Evolutionary conservation across 2,113 vertebrate species (phyloP).

Genomic region (Nansenia antarctica): DNA sequence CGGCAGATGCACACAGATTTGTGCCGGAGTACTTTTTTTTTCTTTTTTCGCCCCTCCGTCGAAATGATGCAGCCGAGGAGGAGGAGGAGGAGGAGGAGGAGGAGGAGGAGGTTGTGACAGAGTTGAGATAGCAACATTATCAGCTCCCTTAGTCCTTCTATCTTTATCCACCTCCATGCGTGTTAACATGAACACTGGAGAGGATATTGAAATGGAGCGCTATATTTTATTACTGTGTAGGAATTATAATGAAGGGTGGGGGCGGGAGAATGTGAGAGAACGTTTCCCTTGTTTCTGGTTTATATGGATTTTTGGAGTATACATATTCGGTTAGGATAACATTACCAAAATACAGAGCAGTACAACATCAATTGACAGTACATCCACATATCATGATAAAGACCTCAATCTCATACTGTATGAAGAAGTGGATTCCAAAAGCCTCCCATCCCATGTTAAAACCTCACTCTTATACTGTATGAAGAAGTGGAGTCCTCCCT

Average conservation of each 20-base stretch:
- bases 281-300: not conserved
- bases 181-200: constrained; percentile 7
- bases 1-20: constrained; percentile 11
- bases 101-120: constrained; percentile 9
- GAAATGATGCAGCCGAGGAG: not conserved
- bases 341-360: not conserved
- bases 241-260: not conserved
- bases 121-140: constrained; percentile 21
- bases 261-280: not conserved
- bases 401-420: too few species aligned
- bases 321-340: not conserved
- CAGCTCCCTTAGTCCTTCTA: constrained; percentile 24
- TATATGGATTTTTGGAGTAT: not conserved
- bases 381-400: too few species aligned
- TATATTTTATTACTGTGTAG: not conserved
- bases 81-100: constrained; percentile 24
- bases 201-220: constrained; percentile 1
- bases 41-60: not conserved
- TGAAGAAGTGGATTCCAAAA: too few species aligned
- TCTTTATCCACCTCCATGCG: constrained; percentile 31
- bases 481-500: too few species aligned
- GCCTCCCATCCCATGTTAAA: too few species aligned
- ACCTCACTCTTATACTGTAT: too few species aligned
- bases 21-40: not conserved
- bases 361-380: not conserved